A percentile compares a stretch with the other conserved stretches of the same genome.
phyloP scores from a whole-genome alignment of 2,888 invertebrate species.

The Campoplex capitator region DNA sequence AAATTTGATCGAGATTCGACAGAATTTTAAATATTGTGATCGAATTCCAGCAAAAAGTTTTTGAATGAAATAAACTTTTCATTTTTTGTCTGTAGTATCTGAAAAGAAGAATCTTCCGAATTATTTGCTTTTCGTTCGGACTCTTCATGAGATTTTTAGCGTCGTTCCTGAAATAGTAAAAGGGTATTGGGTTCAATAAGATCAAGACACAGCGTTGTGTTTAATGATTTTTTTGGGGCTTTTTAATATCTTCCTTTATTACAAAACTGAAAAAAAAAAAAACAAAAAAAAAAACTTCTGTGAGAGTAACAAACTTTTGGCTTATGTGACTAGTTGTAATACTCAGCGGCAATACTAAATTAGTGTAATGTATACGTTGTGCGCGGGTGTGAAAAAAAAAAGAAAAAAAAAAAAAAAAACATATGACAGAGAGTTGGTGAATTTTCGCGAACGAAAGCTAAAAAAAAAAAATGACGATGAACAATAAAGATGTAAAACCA shows the following conservation, averaged over 20 bases:
- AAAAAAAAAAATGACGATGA: constrained; percentile 3
- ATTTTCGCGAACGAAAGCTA: constrained; percentile 61
- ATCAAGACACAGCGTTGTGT: background rate
- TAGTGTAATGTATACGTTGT: constrained; percentile 79
- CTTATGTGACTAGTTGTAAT: constrained; percentile 83
- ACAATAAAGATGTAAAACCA: constrained; percentile 1
- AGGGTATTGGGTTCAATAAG: constrained; percentile 4
- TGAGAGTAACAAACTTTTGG: constrained; percentile 83
- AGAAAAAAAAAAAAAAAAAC: constrained; percentile 29
- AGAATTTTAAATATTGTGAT: too few species aligned
- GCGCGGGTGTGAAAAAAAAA: constrained; percentile 63
- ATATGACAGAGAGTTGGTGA: constrained; percentile 49
- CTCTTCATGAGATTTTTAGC: background rate
- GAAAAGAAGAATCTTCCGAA: background rate
- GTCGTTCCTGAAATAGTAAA: constrained; percentile 8
- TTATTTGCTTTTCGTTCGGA: background rate
- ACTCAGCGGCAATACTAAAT: constrained; percentile 83
- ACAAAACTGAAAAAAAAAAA: constrained; percentile 81
- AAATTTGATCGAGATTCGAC: background rate
- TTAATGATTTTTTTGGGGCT: constrained; percentile 51
- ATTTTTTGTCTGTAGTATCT: too few species aligned
- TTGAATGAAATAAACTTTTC: too few species aligned
- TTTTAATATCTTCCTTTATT: constrained; percentile 80
- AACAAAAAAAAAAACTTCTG: constrained; percentile 78
- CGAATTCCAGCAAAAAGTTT: too few species aligned